Evolutionary conservation across 2,888 invertebrate species (phyloP), one percentile per base, ranked within the genome.

Genomic region (Dasysyrphus albostriatus): DNA sequence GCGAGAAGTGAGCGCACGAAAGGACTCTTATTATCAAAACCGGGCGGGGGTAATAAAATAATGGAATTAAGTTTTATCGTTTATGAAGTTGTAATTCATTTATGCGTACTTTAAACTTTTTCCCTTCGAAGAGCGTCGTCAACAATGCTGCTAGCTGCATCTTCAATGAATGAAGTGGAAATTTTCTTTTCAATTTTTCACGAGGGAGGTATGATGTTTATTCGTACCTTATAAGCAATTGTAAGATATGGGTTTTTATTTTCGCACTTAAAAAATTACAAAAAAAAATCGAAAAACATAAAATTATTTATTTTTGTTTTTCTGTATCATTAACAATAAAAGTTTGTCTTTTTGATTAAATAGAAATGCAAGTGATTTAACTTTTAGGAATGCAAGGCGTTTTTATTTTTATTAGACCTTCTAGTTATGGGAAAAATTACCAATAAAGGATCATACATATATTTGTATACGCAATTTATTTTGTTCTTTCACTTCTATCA

Each of bases 51-150:
- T 87, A 87, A 82, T 87, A 87, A 87, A 87, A 87, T 83, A 87
- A 87, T 87, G 83, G 87, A 87, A 87, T 87, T 87, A 87, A 83
- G 63, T 87, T 87, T 87, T 87, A 83, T 87, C 83, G 87, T 87
- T 87, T 87, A 87, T 87, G 87, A 87, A 87, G 87, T 87, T 87
- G 83, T 87, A 87, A 87, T 87, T 87, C 87, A 87, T 87, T 87
- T 87, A 87, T 83, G 83, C 51, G 87, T 75, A 59, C 81, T 78
- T 85, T 85, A 63, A 70, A 82, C 69, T 69, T 69, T 69, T 69
- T 29, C 24, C 9, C 16, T 24, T 14, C 39, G 24, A 1, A 24
- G 8, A 16, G 7, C 16, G 32, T 19, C 19, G 2, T 7, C 29
- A 29, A 4, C 6, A 6, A 3, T 63, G 9, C 32, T 44, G 4